Percentiles rank a stretch among this genome's conserved stretches.
phyloP scores from a whole-genome alignment of 1,140 invertebrate genomes.

The Hermetia illucens region DNA sequence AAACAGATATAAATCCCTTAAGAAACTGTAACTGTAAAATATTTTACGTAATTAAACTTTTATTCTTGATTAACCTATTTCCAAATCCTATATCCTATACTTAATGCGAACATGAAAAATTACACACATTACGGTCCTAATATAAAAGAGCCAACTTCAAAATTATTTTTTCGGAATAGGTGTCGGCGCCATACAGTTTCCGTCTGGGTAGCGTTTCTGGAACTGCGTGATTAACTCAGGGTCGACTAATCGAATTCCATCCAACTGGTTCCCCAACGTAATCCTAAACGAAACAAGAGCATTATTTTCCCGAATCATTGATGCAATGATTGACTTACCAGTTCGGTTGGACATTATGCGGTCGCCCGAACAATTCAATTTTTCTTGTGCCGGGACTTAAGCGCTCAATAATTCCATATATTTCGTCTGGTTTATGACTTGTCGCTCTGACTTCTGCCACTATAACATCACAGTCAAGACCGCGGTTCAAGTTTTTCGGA shows the following conservation, averaged over 20 bases:
- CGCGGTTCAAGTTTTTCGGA: slow-evolving; percentile 78
- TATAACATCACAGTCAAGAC: slow-evolving; percentile 94
- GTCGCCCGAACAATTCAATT: slow-evolving; percentile 93
- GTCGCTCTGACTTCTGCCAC: slow-evolving; percentile 96
- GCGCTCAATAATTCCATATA: slow-evolving; percentile 84
- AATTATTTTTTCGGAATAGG: slow-evolving; percentile 16
- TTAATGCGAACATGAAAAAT: too few species aligned
- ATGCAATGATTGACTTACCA: slow-evolving; percentile 54
- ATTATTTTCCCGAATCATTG: too few species aligned
- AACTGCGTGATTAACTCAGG: slow-evolving; percentile 81
- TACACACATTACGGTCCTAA: too few species aligned
- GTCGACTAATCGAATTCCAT: slow-evolving; percentile 87
- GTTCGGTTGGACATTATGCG: slow-evolving; percentile 96
- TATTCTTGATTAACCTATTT: too few species aligned
- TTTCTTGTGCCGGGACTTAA: slow-evolving; percentile 87
- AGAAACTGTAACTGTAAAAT: too few species aligned
- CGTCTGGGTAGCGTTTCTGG: slow-evolving; percentile 84
- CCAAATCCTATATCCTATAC: too few species aligned
- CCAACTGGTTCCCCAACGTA: slow-evolving; percentile 87
- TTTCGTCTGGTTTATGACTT: slow-evolving; percentile 96
- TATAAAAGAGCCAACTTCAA: too few species aligned
- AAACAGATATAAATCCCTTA: too few species aligned
- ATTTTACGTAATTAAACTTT: too few species aligned
- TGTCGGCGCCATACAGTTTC: slow-evolving; percentile 34
- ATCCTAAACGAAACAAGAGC: slow-evolving; percentile 45